Evolutionary conservation across 2,888 invertebrate genomes (phyloP), one percentile per base, ranked within the genome.

Genomic region (Onchidella celtica): DNA sequence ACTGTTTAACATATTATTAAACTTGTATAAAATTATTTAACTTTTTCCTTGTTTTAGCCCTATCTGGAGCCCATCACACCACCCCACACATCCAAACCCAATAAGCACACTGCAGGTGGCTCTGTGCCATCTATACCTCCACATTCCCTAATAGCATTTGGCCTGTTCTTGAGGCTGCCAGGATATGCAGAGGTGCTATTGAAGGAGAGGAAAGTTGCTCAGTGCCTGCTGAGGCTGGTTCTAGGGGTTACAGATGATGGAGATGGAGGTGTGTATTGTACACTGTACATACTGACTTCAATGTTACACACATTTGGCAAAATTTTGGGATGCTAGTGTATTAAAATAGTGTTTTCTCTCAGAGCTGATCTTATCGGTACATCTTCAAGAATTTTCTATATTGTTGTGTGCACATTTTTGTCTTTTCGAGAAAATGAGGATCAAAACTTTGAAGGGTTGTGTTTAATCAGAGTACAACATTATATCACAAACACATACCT

Each of bases 221-320:
- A 97, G 89, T 97, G 97, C 92, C 95, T 98, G 84, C 94, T 98
- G 85, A 94, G 98, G 4, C 94, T 98, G 73, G 96, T 97, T 55
- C 95, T 98, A 29, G 98, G 98, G 1, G 97, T 97, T 6, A 96
- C 97, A 2, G 97, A 97, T 89, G 97, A 98, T 91, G 97, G 97
- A 69, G 97, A 97, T 94, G 97, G 97, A 92, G 96, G 96, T 96
- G 89, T 94, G 95, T 47, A n/a, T n/a, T n/a, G 24, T 3, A 24
- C 47, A 29, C 27, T n/a, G 6, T 47, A 27, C n/a, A n/a, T n/a
- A n/a, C n/a, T n/a, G n/a, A n/a, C n/a, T n/a, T n/a, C n/a, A n/a
- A n/a, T n/a, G n/a, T n/a, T n/a, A n/a, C n/a, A n/a, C n/a, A n/a
- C n/a, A n/a, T n/a, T n/a, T n/a, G n/a, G n/a, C n/a, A n/a, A n/a